phyloP scores from a whole-genome alignment of 2,797 vertebrate species.

The Aplochiton taeniatus region DNA sequence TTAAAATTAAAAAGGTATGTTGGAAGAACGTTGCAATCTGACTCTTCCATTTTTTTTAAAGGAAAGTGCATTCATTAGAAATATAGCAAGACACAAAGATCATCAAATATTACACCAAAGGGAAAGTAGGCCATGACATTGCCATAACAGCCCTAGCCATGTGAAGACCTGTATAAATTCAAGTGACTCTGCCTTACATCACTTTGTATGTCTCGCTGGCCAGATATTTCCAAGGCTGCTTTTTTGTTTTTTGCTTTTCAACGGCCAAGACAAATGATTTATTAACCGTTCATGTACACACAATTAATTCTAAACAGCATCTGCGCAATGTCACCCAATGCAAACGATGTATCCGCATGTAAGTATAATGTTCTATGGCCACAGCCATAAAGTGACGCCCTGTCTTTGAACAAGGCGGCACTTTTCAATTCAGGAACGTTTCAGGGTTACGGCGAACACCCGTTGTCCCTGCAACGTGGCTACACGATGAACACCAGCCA shows the following conservation, averaged over 20 bases:
- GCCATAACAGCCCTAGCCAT: conserved; percentile 37
- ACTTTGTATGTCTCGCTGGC: conserved; percentile 32
- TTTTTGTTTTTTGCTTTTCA: conserved; percentile 18
- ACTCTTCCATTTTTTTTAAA: background rate
- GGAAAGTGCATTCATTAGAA: background rate
- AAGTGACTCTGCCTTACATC: conserved; percentile 47
- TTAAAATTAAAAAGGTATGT: too few species aligned
- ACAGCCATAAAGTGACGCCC: conserved; percentile 11
- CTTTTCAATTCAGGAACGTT: conserved; percentile 12
- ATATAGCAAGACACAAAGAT: background rate
- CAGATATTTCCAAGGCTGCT: conserved; percentile 12
- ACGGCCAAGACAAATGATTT: conserved; percentile 25
- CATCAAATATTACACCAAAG: conserved; percentile 16
- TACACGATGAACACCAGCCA: background rate
- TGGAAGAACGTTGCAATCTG: background rate
- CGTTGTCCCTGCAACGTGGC: background rate
- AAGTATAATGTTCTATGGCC: conserved; percentile 3
- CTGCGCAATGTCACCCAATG: conserved; percentile 25
- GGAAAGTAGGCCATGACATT: conserved; percentile 8
- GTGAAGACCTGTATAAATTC: conserved; percentile 36
- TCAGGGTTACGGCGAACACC: conserved; percentile 13
- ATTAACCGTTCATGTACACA: conserved; percentile 30
- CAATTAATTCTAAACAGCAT: conserved; percentile 31
- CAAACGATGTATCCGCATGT: conserved; percentile 33
- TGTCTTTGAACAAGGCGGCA: background rate